Percentiles rank a stretch among this genome's conserved stretches.
Evolutionary conservation across 2,113 vertebrate species (phyloP).

Genomic region (cat (Felis catus)): F.catus_Fca126_mat1.0 CM031419.1:210669001-210669500

Average conservation of each 20-base stretch:
- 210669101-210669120: constrained; percentile 94
- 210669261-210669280: constrained; percentile 92
- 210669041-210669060: constrained; percentile 97
- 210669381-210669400: constrained; percentile 69
- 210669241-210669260: background rate
- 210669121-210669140: constrained; percentile 90
- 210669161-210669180: constrained; percentile 85
- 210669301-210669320: constrained; percentile 90
- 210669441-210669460: background rate
- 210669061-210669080: constrained; percentile 94
- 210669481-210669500: background rate
- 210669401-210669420: constrained; percentile 19
- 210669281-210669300: constrained; percentile 85
- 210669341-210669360: constrained; percentile 79
- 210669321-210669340: constrained; percentile 85
- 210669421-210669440: background rate
- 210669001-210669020: constrained; percentile 92
- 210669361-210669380: constrained; percentile 68
- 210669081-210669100: constrained; percentile 89
- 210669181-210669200: constrained; percentile 69
- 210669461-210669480: background rate
- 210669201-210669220: constrained; percentile 58
- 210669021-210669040: constrained; percentile 93
- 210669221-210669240: background rate
- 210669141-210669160: constrained; percentile 82